Evolutionary conservation across 2,888 invertebrate genomes (phyloP), one percentile per base, ranked within the genome.

Genomic region (Pristionchus japonicus): DNA sequence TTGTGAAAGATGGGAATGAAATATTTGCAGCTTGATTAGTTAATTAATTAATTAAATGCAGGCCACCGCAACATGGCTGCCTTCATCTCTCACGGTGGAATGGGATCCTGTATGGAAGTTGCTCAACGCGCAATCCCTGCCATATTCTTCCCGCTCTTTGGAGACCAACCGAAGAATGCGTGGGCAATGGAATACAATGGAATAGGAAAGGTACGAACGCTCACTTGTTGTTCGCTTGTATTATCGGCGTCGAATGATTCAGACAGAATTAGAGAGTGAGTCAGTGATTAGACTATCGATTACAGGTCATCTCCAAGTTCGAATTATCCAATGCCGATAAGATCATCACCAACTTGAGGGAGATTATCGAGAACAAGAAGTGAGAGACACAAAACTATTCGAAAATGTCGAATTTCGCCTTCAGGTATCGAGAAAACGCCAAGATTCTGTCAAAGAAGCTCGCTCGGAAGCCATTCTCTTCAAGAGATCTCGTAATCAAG

Each of bases 61-160:
- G 43, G 47, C 31, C 77, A 77, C 15, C 77, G 43, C 3, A 77
- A 77, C 43, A 77, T 77, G 9, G 77, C 77, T 1, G 77, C 77
- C 7, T 77, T 77, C 77, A 77, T 77, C 47, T 77, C 77, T 77
- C 77, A 77, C 47, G 77, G 77, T 27, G 77, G 77, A 23, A 77
- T 77, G 77, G 77, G 77, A 31, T n/a, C 77, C 27, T 77, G 77
- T 27, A 77, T 77, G 77, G 77, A 77, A 47, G 77, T 77, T 1
- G 77, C 77, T 9, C 77, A 77, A 43, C 23, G 77, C 11, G 77
- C 77, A 0, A 27, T 77, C 11, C 77, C 77, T 13, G 77, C 43
- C n/a, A 40, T 77, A 23, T 77, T 77, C 27, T n/a, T 77, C 23
- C 77, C 77, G 7, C 47, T 77, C 11, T 77, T 77, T 17, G 77